These are phyloP conservation scores for Petaurus breviceps DNA, from an alignment of 2,113 vertebrate species.

Conservation along the genomic window DNA sequence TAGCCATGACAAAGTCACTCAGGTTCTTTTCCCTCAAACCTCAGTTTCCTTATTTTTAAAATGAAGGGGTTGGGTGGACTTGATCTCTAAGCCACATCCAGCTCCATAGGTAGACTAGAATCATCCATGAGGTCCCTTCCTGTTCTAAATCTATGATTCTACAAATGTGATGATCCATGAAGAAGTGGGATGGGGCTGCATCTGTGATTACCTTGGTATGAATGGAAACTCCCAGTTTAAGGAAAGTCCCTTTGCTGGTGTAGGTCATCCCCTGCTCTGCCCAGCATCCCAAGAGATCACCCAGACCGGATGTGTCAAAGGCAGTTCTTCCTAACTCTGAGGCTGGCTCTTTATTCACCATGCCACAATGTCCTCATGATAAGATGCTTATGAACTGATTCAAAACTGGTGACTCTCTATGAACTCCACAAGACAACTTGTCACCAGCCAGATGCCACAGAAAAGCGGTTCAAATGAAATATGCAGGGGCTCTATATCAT, in stretches of 20 bases:
- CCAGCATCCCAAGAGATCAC: not conserved
- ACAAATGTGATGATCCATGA: not conserved
- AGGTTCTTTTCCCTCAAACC: not conserved
- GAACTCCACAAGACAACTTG: not conserved
- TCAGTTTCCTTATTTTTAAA: not conserved
- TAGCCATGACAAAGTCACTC: not conserved
- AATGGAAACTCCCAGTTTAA: not conserved
- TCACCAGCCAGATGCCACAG: not conserved
- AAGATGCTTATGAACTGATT: not conserved
- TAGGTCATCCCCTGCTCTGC: not conserved
- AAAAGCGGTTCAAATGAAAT: not conserved
- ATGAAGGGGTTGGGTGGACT: not conserved
- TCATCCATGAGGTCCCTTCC: slow-evolving; percentile 52
- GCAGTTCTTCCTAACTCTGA: not conserved
- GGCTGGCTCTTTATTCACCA: not conserved
- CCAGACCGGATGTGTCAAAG: not conserved
- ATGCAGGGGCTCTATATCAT: slow-evolving; percentile 65
- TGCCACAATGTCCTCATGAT: not conserved
- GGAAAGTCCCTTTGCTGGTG: not conserved
- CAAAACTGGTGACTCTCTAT: not conserved
- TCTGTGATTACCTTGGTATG: not conserved
- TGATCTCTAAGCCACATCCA: slow-evolving; percentile 50
- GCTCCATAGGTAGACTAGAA: slow-evolving; percentile 74
- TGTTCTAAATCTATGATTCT: not conserved
- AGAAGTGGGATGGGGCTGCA: not conserved